Percentiles rank a stretch among this genome's conserved stretches.
These are phyloP conservation scores for Pampus argenteus DNA, from an alignment of 2,797 vertebrate genomes.

Conservation along the genomic window DNA sequence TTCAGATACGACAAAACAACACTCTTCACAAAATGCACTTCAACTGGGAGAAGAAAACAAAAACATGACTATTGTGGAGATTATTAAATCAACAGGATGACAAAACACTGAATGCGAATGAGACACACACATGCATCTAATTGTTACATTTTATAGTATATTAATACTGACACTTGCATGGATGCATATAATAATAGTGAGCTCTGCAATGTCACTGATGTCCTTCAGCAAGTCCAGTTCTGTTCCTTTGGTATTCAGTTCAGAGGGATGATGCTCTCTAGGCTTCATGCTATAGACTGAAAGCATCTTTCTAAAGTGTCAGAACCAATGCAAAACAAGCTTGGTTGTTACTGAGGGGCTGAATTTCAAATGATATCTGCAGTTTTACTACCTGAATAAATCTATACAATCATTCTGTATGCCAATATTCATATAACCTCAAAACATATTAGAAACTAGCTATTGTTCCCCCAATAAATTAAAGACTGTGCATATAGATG, in stretches of 20 bases:
- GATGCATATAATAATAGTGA: neutral
- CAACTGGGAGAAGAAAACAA: neutral
- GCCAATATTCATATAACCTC: neutral
- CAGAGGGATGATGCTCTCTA: neutral
- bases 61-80: neutral
- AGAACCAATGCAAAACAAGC: neutral
- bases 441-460: neutral
- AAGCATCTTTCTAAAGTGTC: neutral
- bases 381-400: neutral
- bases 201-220: too few species aligned
- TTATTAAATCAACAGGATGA: conserved; percentile 9
- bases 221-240: too few species aligned
- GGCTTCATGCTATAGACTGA: neutral
- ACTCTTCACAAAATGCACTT: neutral
- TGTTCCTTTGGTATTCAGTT: neutral
- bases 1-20: neutral
- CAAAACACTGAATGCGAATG: neutral
- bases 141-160: neutral
- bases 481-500: too few species aligned
- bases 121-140: conserved; percentile 4
- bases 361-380: neutral
- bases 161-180: neutral
- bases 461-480: too few species aligned
- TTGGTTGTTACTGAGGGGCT: neutral
- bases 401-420: neutral